Percentiles rank a stretch among this genome's conserved stretches.
Conservation (phyloP, 2,113 vertebrate genomes). For the Daubentonia madagascariensis region DNA sequence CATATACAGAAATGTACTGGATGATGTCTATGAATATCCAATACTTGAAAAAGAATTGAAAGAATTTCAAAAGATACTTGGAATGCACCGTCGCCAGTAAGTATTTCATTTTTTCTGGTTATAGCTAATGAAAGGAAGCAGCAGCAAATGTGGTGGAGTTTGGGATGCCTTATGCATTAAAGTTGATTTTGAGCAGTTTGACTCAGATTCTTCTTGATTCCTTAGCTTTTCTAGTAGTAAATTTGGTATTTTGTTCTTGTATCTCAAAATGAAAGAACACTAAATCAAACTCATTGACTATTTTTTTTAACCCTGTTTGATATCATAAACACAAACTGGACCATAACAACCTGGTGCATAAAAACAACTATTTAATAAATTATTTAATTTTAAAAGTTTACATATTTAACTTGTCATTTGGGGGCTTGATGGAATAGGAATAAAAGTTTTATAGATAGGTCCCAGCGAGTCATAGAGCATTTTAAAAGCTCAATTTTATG, state of each 20-base stretch:
- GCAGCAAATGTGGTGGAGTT: background rate
- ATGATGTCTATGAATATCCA: slow-evolving; percentile 96
- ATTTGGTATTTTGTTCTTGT: background rate
- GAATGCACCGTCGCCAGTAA: slow-evolving; percentile 95
- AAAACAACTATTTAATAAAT: background rate
- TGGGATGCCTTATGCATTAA: background rate
- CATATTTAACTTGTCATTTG: background rate
- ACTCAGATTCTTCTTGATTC: background rate
- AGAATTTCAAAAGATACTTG: slow-evolving; percentile 94
- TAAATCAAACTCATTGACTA: background rate
- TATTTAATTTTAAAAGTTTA: slow-evolving; percentile 24
- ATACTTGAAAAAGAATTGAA: slow-evolving; percentile 92
- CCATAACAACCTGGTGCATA: background rate
- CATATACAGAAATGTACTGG: slow-evolving; percentile 92
- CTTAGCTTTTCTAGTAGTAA: background rate
- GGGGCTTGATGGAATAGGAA: background rate
- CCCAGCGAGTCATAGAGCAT: background rate
- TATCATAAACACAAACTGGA: background rate
- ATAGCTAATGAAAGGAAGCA: background rate
- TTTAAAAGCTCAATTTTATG: slow-evolving; percentile 11
- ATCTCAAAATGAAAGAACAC: background rate
- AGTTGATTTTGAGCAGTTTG: background rate
- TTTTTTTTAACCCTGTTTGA: background rate
- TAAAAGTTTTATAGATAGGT: background rate
- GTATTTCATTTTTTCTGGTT: slow-evolving; percentile 71